These are phyloP conservation scores for Leguminivora glycinivorella DNA, from an alignment of 1,140 invertebrate species.

Conservation along the genomic window DNA sequence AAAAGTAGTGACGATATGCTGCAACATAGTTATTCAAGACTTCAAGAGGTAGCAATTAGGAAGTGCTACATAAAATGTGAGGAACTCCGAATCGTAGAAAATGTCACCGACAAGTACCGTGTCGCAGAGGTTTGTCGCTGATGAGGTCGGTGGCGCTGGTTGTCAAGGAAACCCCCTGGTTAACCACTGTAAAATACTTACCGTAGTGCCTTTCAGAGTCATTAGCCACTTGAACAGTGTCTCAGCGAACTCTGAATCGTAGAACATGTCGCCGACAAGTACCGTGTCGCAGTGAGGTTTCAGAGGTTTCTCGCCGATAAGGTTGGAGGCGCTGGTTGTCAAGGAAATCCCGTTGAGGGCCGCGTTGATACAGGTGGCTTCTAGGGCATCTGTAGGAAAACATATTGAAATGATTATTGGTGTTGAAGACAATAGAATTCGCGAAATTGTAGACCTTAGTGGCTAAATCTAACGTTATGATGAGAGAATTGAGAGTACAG, in stretches of 20 bases:
- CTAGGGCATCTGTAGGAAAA: not conserved
- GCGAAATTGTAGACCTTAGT: too few relatives aligned
- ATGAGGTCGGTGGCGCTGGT: slow-evolving; percentile 34
- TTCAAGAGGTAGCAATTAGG: too few relatives aligned
- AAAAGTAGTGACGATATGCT: too few relatives aligned
- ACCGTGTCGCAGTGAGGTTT: slow-evolving; percentile 68
- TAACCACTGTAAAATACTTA: slow-evolving; percentile 34
- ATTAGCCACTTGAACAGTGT: slow-evolving; percentile 74
- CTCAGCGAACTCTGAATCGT: slow-evolving; percentile 77
- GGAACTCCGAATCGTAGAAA: slow-evolving; percentile 71
- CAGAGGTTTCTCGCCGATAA: slow-evolving; percentile 52
- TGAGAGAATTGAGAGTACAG: too few relatives aligned
- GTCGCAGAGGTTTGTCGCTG: slow-evolving; percentile 43
- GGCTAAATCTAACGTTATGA: too few relatives aligned
- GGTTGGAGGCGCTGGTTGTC: slow-evolving; percentile 60
- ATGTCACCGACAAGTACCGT: slow-evolving; percentile 79
- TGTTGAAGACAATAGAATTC: too few relatives aligned
- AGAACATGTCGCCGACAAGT: slow-evolving; percentile 80
- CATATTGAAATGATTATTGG: too few relatives aligned
- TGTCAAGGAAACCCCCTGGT: slow-evolving; percentile 51
- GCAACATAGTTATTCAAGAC: too few relatives aligned
- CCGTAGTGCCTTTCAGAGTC: slow-evolving; percentile 55
- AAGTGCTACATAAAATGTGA: too few relatives aligned
- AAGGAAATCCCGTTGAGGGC: slow-evolving; percentile 67
- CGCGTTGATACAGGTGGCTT: not conserved